Percentiles rank a stretch among this genome's conserved stretches.
These are phyloP conservation scores for Propithecus perrieri DNA, from an alignment of 2,797 vertebrate species.

Conservation along the genomic window DNA sequence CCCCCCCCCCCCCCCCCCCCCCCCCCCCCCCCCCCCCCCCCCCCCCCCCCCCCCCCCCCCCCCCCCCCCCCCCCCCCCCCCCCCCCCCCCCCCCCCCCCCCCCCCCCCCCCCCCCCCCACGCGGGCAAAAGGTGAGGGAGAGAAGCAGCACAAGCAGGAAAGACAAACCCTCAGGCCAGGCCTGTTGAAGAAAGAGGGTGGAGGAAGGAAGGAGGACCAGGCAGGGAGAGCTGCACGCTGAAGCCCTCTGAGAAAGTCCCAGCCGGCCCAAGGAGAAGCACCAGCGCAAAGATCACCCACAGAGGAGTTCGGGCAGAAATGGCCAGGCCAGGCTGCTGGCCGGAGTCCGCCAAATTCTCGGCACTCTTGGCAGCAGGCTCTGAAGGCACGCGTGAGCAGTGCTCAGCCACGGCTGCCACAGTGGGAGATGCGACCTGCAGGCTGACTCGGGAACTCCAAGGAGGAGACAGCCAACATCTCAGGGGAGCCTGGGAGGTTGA, in stretches of 20 bases:
- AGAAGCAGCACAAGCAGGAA: background rate
- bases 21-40: too few species aligned
- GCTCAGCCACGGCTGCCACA: accelerated
- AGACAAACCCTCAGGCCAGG: background rate
- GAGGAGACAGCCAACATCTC: background rate
- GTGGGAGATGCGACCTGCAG: background rate
- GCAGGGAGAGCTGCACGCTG: background rate
- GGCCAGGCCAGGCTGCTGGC: background rate
- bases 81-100: too few species aligned
- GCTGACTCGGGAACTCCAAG: accelerated
- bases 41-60: too few species aligned
- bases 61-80: too few species aligned
- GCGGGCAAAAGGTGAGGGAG: background rate
- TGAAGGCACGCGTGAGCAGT: background rate
- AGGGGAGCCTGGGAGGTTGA: background rate
- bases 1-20: too few species aligned
- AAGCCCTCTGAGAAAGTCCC: background rate
- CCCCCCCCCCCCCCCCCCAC: too few species aligned
- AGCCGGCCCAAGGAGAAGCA: background rate
- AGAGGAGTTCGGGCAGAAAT: background rate
- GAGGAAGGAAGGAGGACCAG: background rate
- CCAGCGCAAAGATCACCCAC: background rate
- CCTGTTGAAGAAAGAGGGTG: background rate
- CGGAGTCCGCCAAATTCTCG: background rate
- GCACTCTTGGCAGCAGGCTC: background rate